Evolutionary conservation across 2,113 vertebrate genomes (phyloP).

Genomic region (Caranx melampygus): DNA sequence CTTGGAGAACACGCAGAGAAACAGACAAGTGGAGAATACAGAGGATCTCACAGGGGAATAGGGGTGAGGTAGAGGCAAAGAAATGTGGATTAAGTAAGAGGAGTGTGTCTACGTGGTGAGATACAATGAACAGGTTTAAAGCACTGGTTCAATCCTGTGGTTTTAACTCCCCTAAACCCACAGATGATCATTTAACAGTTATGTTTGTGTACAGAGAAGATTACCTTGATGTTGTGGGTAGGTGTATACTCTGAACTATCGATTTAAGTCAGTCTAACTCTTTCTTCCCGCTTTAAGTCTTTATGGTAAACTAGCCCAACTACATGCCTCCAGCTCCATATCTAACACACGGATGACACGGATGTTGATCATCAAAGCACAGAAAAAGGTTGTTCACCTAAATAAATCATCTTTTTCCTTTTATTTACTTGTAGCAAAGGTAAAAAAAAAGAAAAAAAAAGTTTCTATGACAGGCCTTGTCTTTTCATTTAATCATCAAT

Average conservation of each 20-base stretch:
- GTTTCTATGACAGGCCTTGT: too few species aligned
- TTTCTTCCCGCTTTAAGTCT: neutral
- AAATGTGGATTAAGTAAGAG: neutral
- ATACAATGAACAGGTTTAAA: constrained; percentile 5
- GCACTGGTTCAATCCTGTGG: neutral
- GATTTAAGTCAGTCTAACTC: neutral
- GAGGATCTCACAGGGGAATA: constrained; percentile 18
- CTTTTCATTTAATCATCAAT: too few species aligned
- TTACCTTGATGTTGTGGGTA: neutral
- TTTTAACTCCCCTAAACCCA: neutral
- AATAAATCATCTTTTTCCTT: too few species aligned
- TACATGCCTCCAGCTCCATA: neutral
- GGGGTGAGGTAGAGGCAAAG: neutral
- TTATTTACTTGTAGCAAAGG: too few species aligned
- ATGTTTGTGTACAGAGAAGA: neutral
- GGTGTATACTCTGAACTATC: neutral
- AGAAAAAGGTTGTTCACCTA: too few species aligned
- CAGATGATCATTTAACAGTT: neutral
- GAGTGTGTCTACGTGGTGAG: neutral
- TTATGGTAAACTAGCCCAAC: neutral
- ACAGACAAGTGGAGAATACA: constrained; percentile 35
- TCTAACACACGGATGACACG: neutral
- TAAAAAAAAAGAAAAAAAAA: too few species aligned
- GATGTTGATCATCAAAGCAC: too few species aligned
- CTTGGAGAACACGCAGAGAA: constrained; percentile 28